These are phyloP conservation scores for Haemorhous mexicanus DNA, from an alignment of 2,113 vertebrate genomes.

Conservation along the genomic window DNA sequence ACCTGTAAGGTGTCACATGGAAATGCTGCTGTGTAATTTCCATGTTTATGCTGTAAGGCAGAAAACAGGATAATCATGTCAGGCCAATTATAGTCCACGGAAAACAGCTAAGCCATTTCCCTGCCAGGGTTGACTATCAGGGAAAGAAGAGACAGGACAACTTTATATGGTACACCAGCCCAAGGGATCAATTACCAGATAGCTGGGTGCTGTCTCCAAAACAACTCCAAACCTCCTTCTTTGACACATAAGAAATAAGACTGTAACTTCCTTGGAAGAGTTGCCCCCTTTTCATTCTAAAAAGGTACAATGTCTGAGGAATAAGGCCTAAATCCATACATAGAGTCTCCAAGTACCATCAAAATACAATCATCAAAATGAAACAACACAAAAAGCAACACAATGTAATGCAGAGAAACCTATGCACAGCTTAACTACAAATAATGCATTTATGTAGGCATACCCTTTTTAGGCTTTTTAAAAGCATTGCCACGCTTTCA, in stretches of 20 bases:
- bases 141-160: background rate
- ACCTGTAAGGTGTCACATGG: background rate
- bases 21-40: background rate
- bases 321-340: background rate
- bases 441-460: background rate
- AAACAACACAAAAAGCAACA: background rate
- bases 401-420: background rate
- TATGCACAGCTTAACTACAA: background rate
- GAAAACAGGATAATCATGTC: conserved; percentile 7
- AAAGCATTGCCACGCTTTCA: background rate
- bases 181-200: background rate
- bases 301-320: background rate
- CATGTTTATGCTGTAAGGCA: background rate
- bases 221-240: background rate
- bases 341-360: background rate
- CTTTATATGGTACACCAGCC: background rate
- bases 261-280: background rate
- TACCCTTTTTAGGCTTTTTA: background rate
- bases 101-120: background rate
- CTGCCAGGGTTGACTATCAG: background rate
- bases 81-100: background rate
- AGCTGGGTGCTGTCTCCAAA: background rate
- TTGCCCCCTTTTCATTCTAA: background rate
- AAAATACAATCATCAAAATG: background rate
- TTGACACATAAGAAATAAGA: background rate